Evolutionary conservation across 2,113 vertebrate species (phyloP), one percentile per base, ranked within the genome.

Genomic region (Chaenocephalus aceratus): DNA sequence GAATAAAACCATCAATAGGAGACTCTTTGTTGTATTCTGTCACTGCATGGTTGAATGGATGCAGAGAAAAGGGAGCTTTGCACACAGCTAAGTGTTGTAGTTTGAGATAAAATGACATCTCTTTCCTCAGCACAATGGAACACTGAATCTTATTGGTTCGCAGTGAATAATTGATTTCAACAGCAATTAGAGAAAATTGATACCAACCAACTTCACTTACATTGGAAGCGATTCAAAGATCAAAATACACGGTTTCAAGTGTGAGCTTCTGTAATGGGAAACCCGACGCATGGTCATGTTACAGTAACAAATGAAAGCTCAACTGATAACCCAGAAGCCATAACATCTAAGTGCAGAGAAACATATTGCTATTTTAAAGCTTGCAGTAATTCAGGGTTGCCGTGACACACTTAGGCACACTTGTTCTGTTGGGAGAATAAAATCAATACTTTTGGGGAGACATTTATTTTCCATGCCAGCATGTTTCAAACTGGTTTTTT

Each of bases 91-190:
- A 86, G 70, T 56, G 69, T 45, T 52, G 69, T 60, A 45, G 57
- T 63, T 84, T 54, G 36, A 79, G 63, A 68, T 86, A 79, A 84
- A 74, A 78, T 57, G 23, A 64, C 52, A 30, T 63, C 66, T 78
- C 62, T 45, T 81, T 82, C 53, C 41, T 77, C 61, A 34, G 71
- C 61, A 56, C 70, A 16, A n/a, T 26, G 56, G 18, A 72, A 75
- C 71, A 67, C 69, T 51, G 77, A 70, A 59, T 83, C 73, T 88
- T 54, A 82, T 16, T 82, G 69, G 75, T 63, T 41, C 63, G 49
- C 73, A 60, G 72, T 93, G 45, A 91, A 93, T 93, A 91, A 93
- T 90, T 92, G 75, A 93, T 90, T 57, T 68, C 69, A 76, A 49
- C 78, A 21, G 75, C 77, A 46, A 74, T 60, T 63, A 51, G 45